These are phyloP conservation scores for Etheostoma cragini DNA, from an alignment of 2,113 vertebrate genomes.

Conservation along the genomic window DNA sequence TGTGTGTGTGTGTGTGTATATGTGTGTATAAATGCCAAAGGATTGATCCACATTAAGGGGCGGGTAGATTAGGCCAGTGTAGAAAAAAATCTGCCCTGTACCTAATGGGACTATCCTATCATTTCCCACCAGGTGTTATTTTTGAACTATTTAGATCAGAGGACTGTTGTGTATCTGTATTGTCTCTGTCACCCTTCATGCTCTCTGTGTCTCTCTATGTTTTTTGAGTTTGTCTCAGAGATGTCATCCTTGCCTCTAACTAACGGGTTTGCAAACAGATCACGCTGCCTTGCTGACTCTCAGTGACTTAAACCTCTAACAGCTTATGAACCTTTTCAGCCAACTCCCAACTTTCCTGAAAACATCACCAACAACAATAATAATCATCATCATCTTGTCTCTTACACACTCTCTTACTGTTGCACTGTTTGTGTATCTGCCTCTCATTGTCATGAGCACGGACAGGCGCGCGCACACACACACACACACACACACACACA, in stretches of 20 bases:
- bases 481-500: no score
- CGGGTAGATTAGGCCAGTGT: neutral
- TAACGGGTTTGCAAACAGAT: constrained; percentile 47
- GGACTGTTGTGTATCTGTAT: neutral
- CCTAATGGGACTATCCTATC: constrained; percentile 20
- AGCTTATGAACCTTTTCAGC: constrained; percentile 55
- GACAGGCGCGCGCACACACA: neutral
- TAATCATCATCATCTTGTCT: constrained; percentile 20
- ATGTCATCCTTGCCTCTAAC: neutral
- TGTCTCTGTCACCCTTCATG: neutral
- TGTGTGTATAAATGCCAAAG: constrained; percentile 34
- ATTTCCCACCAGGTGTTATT: constrained; percentile 28
- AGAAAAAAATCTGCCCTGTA: constrained; percentile 3
- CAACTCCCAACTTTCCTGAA: constrained; percentile 37
- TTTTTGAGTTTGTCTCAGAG: neutral
- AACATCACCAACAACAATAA: constrained; percentile 54
- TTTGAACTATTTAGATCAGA: neutral
- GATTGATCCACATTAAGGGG: constrained; percentile 27
- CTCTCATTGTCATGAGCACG: neutral
- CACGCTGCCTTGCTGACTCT: constrained; percentile 48
- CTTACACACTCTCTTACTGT: neutral
- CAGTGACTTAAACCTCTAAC: constrained; percentile 40
- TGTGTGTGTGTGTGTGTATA: constrained; percentile 6
- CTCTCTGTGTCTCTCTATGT: neutral
- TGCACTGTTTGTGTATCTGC: constrained; percentile 1